Evolutionary conservation across 2,113 vertebrate species (phyloP), one percentile per base, ranked within the genome.

Genomic region (Chinchilla lanigera): DNA sequence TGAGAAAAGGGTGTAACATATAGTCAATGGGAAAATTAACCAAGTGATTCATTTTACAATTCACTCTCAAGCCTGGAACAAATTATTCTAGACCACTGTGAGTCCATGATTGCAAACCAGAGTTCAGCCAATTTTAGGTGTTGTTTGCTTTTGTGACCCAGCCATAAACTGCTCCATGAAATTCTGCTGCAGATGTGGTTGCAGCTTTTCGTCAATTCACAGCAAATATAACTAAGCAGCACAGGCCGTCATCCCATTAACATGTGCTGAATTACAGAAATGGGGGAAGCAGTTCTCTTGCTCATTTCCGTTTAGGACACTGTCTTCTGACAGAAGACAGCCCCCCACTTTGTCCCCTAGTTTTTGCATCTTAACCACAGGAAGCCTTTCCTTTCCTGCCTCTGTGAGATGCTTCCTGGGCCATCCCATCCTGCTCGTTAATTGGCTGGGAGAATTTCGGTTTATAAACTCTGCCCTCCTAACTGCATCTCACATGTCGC

Each of bases 41-140:
- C 44, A n/a, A n/a, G 44, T 47, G 63, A 75, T 52, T 90, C 92
- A 87, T 73, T 92, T 89, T 35, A 83, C 63, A 89, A 77, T 54
- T 96, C 92, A 85, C 75, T 95, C 89, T 90, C 56, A 89, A 80
- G n/a, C 54, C 78, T 69, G 50, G 61, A 86, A 71, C 24, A 87
- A 60, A 61, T 78, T 61, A 91, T 82, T 56, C 82, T 26, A 89
- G 83, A 90, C 81, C 86, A 35, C 3, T 30, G 4, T 38, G 54
- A 33, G 17, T 80, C 80, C 13, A 3, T 17, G 28, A 35, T 14
- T 41, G 12, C 89, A 82, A 71, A 44, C 58, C 54, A 78, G 69
- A 81, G 52, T 89, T 56, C 50, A 63, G 30, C 44, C 63, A 67
- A 24, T 63, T 50, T 52, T 28, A 22, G 58, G 22, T 50, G 47